Evolutionary conservation across 2,797 vertebrate genomes (phyloP).

Genomic region (Typhlichthys eigenmanni): DNA sequence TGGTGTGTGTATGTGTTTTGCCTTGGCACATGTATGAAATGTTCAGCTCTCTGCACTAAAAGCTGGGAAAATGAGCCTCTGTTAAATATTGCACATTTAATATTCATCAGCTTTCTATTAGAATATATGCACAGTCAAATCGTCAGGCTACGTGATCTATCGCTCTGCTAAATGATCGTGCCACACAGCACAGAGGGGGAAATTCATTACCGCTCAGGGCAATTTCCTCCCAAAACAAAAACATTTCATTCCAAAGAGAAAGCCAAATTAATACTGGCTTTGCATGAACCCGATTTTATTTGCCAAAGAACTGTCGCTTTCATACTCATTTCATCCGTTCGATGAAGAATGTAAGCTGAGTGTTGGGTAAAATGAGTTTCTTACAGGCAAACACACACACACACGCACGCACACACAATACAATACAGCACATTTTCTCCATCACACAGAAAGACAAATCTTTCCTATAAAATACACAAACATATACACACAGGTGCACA

Average conservation of each 20-base stretch:
- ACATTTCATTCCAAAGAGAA: conserved; percentile 80
- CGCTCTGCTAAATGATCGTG: conserved; percentile 79
- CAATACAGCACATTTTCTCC: conserved; percentile 52
- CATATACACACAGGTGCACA: not conserved
- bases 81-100: conserved; percentile 82
- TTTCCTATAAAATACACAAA: conserved; percentile 1
- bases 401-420: no score
- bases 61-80: conserved; percentile 73
- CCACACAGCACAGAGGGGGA: conserved; percentile 70
- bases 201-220: conserved; percentile 83
- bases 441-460: conserved; percentile 42
- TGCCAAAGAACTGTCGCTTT: conserved; percentile 76
- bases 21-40: conserved; percentile 69
- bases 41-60: conserved; percentile 68
- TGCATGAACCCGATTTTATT: conserved; percentile 80
- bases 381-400: conserved; percentile 46
- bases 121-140: conserved; percentile 81
- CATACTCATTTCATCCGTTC: conserved; percentile 67
- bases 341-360: conserved; percentile 71
- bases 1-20: conserved; percentile 30
- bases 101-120: conserved; percentile 83
- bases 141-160: conserved; percentile 80
- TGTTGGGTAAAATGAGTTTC: conserved; percentile 73
- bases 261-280: conserved; percentile 82
- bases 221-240: conserved; percentile 85